Percentiles rank a stretch among this genome's conserved stretches.
Conservation (phyloP, 2,888 invertebrate genomes). For the Drosophila austrosaltans region DNA sequence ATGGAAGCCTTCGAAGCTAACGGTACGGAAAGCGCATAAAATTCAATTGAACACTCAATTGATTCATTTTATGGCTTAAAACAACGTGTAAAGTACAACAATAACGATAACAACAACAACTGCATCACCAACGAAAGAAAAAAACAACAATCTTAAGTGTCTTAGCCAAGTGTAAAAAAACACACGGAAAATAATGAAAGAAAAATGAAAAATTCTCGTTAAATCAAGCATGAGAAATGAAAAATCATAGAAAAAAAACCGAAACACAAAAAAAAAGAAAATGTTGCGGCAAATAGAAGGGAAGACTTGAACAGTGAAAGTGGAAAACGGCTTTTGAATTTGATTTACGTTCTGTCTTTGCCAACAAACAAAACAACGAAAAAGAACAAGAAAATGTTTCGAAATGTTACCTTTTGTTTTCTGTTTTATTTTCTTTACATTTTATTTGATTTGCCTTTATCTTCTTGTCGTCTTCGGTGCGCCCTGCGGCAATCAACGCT, state of each 20-base stretch:
- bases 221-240: slow-evolving; percentile 38
- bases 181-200: background rate
- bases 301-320: slow-evolving; percentile 55
- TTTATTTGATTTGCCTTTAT: slow-evolving; percentile 6
- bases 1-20: slow-evolving; percentile 69
- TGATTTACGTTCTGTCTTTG: slow-evolving; percentile 39
- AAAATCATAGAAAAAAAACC: slow-evolving; percentile 31
- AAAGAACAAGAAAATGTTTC: slow-evolving; percentile 31
- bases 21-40: slow-evolving; percentile 61
- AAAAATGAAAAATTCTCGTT: slow-evolving; percentile 40
- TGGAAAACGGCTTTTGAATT: slow-evolving; percentile 43
- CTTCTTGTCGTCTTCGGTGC: slow-evolving; percentile 18
- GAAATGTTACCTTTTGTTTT: slow-evolving; percentile 18
- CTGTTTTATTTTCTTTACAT: slow-evolving; percentile 23
- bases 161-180: slow-evolving; percentile 7
- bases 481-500: slow-evolving; percentile 46
- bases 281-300: slow-evolving; percentile 23
- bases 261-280: slow-evolving; percentile 13
- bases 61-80: slow-evolving; percentile 1
- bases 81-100: slow-evolving; percentile 42
- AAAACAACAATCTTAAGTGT: slow-evolving; percentile 29
- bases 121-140: background rate
- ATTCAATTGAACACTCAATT: slow-evolving; percentile 19
- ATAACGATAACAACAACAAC: slow-evolving; percentile 5
- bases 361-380: slow-evolving; percentile 45